phyloP scores from a whole-genome alignment of 2,113 vertebrate species.

The Osmerus eperlanus region DNA sequence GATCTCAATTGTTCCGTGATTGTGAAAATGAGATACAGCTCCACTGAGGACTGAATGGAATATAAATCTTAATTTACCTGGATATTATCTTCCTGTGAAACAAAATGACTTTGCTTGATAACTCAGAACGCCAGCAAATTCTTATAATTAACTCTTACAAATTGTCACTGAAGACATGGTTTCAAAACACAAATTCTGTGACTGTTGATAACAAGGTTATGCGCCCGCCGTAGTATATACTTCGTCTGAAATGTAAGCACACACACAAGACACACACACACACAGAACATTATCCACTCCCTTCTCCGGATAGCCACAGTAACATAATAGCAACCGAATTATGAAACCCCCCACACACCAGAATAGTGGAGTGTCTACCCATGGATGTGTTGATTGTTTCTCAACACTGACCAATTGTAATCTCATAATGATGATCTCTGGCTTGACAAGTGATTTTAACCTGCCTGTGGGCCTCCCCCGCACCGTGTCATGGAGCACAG shows the following conservation, averaged over 20 bases:
- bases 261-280: conserved; percentile 36
- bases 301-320: conserved; percentile 24
- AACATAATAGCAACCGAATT: conserved; percentile 55
- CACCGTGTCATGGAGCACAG: conserved; percentile 70
- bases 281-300: conserved; percentile 9
- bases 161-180: conserved; percentile 56
- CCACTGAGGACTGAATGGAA: conserved; percentile 65
- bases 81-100: conserved; percentile 67
- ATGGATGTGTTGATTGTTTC: conserved; percentile 66
- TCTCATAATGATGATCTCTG: conserved; percentile 78
- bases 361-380: conserved; percentile 61
- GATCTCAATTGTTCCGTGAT: conserved; percentile 68
- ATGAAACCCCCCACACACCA: conserved; percentile 32
- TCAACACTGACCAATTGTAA: conserved; percentile 76
- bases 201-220: conserved; percentile 44
- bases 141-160: conserved; percentile 60
- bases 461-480: conserved; percentile 70
- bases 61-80: conserved; percentile 71
- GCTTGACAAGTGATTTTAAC: conserved; percentile 80
- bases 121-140: conserved; percentile 57
- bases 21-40: conserved; percentile 67
- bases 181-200: conserved; percentile 38
- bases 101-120: conserved; percentile 63
- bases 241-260: neutral
- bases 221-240: conserved; percentile 10